Base-by-base conservation (phyloP, 2,797 vertebrate genomes). In the Argyrosomus regius region DNA sequence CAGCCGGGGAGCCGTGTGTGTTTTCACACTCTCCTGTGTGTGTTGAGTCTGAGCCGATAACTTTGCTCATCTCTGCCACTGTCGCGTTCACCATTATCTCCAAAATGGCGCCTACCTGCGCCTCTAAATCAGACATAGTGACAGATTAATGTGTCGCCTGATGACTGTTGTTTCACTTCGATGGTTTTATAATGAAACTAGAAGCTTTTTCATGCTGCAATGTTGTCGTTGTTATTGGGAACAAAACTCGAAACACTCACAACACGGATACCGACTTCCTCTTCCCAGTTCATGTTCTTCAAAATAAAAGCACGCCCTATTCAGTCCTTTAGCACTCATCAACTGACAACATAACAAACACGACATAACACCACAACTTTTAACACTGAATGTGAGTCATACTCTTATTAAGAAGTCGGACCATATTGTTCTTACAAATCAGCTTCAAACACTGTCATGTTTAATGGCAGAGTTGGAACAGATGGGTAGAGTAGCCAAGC, bases 31-130 rank as follows among this genome's bases (percentile, higher is more conserved):
- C 87, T 52, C 67, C 69, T 1, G 59, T 24, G 4, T 13, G 3
- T 2, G 53, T 58, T 31, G 63, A 46, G 1, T 54, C 77, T 9
- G 72, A 84, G 0, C 65, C 60, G 64, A 91, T 2, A 81, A 94
- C 77, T 91, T 88, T 93, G 52, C 35, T 83, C 43, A 95, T 88
- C 88, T 94, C 92, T 35, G 85, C 26, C 1, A 95, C 85, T 1
- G 90, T 77, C 6, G 75, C 61, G 0, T 71, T 88, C 8, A 95
- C 84, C 82, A 95, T 87, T 5, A 72, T 52, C 75, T 95, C 91
- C 85, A 96, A 67, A 64, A 95, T 78, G 86, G 92, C 79, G 59
- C 73, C 75, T 0, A 95, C 75, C 53, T 78, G 89, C 54, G 50
- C 66, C 81, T 94, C 91, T n/a, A 94, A 7, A 3, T 87, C 83